Evolutionary conservation across 2,797 vertebrate genomes (phyloP), one percentile per base, ranked within the genome.

Genomic region (Diplodus puntazzo): DNA sequence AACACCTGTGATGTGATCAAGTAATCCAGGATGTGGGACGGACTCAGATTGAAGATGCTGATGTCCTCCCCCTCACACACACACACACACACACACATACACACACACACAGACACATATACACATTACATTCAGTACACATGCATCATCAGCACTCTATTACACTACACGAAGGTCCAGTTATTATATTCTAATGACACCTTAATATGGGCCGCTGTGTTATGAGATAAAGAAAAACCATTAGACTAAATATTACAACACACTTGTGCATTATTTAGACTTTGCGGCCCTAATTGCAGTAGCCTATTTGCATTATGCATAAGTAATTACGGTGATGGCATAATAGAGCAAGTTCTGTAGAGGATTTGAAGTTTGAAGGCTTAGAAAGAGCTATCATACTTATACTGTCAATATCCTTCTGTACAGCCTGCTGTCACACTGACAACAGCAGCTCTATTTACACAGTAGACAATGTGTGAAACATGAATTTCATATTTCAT

Each of bases 241-340:
- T 89, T 89, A 85, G 63, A 63, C 70, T 61, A 57, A 72, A 73
- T 88, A 90, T 86, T 72, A 85, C 76, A 82, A n/a, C 2, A 23
- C 67, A 73, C 69, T 74, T 16, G 66, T 86, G 70, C 63, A 81
- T 87, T 92, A 89, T 90, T 88, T 80, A 91, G 81, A 64, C 42
- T 14, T 42, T 62, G 59, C 20, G 11, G 57, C 50, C 34, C 77
- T 91, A 87, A 90, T 86, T 88, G 86, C 75, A 64, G 12, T 11
- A 66, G 77, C 73, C 43, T 72, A 67, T 82, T 84, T 88, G 78
- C 79, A 75, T 89, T 87, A 74, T 74, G 65, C 76, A 80, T 60
- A 39, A 73, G 81, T 82, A 85, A 88, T 88, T 84, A 82, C 46
- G n/a, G 52, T 59, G 74, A 81, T 69, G 43, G 39, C 34, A 50